phyloP scores from a whole-genome alignment of 1,140 invertebrate genomes.

The Antheraea pernyi region DNA sequence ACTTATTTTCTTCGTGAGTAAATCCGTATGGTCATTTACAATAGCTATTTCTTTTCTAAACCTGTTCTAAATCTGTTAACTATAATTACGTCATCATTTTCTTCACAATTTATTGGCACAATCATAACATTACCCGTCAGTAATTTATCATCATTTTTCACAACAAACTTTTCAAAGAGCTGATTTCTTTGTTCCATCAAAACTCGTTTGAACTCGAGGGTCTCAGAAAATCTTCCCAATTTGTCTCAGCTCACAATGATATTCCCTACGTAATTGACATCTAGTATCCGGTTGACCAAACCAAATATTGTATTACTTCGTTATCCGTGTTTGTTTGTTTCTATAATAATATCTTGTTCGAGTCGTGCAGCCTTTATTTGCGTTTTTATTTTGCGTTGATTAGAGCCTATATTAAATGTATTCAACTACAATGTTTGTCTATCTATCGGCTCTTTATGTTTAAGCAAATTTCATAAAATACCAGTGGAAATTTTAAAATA shows the following conservation, averaged over 20 bases:
- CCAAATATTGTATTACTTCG: background rate
- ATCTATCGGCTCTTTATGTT: background rate
- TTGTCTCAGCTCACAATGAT: background rate
- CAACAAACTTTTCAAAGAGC: no score
- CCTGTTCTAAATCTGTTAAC: no score
- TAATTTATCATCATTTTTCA: no score
- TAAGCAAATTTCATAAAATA: background rate
- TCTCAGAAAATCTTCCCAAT: background rate
- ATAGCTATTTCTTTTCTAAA: no score
- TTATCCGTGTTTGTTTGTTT: background rate
- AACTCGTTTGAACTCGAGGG: background rate
- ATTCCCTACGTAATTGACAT: background rate
- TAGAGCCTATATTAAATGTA: background rate
- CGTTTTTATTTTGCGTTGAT: background rate
- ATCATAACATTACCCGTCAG: no score
- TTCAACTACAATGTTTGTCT: background rate
- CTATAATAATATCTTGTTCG: background rate
- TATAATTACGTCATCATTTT: no score
- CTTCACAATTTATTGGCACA: no score
- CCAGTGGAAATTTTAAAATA: no score
- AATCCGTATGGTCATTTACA: no score
- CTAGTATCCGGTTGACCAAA: background rate
- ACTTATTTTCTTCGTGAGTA: no score
- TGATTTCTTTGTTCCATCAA: background rate
- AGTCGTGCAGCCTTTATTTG: background rate